Conservation (phyloP, 2,888 invertebrate species). For the Parnassius glacialis region DNA sequence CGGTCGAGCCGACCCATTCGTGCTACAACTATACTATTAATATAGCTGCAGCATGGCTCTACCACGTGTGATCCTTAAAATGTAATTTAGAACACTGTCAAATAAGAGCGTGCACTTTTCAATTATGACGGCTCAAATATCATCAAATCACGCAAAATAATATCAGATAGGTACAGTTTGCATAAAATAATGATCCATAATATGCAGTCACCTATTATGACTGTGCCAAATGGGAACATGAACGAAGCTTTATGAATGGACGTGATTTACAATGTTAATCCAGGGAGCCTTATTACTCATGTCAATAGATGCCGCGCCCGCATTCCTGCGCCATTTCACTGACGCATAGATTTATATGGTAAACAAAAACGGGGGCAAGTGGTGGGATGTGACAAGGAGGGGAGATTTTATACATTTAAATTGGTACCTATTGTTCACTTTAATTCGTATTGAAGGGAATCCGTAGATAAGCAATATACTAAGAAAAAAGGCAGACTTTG, state of each 20-base stretch:
- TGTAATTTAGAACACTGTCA: too few relatives aligned
- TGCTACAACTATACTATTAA: too few relatives aligned
- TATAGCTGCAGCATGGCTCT: too few relatives aligned
- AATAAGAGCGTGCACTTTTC: too few relatives aligned
- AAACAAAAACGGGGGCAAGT: slow-evolving; percentile 10
- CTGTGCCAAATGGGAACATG: neutral
- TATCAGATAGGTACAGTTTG: too few relatives aligned
- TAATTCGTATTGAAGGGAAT: slow-evolving; percentile 12
- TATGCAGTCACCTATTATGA: too few relatives aligned
- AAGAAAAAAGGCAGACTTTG: too few relatives aligned
- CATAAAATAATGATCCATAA: too few relatives aligned
- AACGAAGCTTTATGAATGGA: neutral
- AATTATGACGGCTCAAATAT: too few relatives aligned
- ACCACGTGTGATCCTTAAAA: too few relatives aligned
- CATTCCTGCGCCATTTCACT: slow-evolving; percentile 26
- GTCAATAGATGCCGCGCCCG: slow-evolving; percentile 25
- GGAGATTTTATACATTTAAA: neutral
- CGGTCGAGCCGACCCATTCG: too few relatives aligned
- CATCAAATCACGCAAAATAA: too few relatives aligned
- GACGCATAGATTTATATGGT: slow-evolving; percentile 27
- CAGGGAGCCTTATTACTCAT: slow-evolving; percentile 16
- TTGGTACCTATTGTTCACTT: slow-evolving; percentile 14
- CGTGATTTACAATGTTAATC: slow-evolving; percentile 19
- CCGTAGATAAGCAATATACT: neutral
- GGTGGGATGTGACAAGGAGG: neutral